Base-by-base conservation (phyloP, 2,888 invertebrate genomes). In the Epistrophella euchroma region DNA sequence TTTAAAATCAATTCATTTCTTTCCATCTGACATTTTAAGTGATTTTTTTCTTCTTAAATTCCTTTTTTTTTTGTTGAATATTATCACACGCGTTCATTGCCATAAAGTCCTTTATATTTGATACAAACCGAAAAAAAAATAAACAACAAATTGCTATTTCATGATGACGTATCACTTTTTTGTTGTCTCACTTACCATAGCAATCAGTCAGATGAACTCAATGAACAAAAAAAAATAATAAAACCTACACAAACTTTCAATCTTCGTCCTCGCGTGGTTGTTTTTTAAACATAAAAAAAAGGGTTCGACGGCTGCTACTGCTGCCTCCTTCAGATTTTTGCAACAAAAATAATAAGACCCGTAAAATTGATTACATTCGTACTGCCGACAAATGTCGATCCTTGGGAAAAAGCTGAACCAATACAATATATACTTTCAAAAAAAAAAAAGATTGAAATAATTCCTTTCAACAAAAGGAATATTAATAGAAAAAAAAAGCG, bases 91-190 rank as follows among this genome's bases (percentile, higher is more conserved):
- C 70, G 35, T 15, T 68, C 25, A 45, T 52, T 66, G 15, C 19
- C 47, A 25, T 47, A 47, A 52, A 64, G 62, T 22, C 64, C 35
- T 52, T 70, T 73, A 60, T 76, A 60, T 76, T 85, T 62, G 6
- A 28, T 47, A 55, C 11, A 11, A 25, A 47, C 4, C 9, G 22
- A 37, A 32, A 45, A 19, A 37, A 58, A 75, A 74, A 52, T 32
- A 75, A 62, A 73, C 50, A 77, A 83, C 88, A 89, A 90, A 90
- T 89, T 86, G 88, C 85, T 88, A 88, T 89, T 89, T 90, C 90
- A 90, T 88, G 89, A 89, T 90, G 90, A 90, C 89, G 89, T 88
- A 89, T 90, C 88, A 88, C 88, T 89, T 90, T 88, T 85, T 81
- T 86, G 74, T 78, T 87, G 82, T 86, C 86, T 86, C 77, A 86